Percentiles rank a stretch among this genome's conserved stretches.
phyloP scores from a whole-genome alignment of 2,797 vertebrate genomes.

The Hylomyscus alleni region DNA sequence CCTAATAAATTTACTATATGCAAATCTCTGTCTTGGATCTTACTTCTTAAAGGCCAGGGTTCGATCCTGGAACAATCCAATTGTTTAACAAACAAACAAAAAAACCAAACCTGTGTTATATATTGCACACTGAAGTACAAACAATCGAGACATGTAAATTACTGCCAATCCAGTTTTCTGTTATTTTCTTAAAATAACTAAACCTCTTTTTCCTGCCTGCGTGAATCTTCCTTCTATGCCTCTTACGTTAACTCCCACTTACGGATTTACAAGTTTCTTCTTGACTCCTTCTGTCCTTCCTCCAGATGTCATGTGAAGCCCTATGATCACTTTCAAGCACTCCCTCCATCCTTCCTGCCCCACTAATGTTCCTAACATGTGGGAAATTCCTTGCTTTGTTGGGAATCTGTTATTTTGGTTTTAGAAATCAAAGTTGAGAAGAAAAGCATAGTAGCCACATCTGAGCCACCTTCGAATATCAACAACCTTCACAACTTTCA shows the following conservation, averaged over 20 bases:
- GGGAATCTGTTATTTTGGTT: slow-evolving; percentile 6
- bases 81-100: neutral
- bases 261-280: slow-evolving; percentile 30
- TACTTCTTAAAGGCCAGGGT: neutral
- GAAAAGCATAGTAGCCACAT: neutral
- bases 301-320: neutral
- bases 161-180: neutral
- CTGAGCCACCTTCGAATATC: slow-evolving; percentile 2
- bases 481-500: neutral
- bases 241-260: neutral
- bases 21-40: neutral
- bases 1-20: neutral
- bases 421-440: slow-evolving; percentile 41
- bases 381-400: neutral
- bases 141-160: neutral
- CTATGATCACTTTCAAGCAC: neutral
- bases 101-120: neutral
- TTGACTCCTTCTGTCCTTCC: neutral
- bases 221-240: neutral
- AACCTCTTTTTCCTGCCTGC: neutral
- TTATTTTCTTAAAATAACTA: neutral
- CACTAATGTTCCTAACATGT: neutral
- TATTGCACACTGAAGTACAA: neutral
- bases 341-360: neutral
- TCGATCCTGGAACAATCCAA: neutral